Evolutionary conservation across 1,140 invertebrate genomes (phyloP).

Genomic region (Cotesia glomerata): DNA sequence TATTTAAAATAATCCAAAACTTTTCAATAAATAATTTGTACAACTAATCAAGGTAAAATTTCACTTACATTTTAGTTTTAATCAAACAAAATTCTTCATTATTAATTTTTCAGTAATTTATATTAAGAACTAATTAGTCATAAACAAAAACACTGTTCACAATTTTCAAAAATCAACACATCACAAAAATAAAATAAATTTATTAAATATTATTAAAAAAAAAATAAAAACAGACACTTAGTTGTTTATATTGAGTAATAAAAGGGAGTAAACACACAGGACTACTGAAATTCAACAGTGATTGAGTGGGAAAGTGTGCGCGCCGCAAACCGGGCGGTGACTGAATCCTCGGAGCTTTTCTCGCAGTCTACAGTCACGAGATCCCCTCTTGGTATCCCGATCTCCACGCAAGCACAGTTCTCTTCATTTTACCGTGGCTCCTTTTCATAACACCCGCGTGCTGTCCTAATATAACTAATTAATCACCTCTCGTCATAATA

Average conservation of each 20-base stretch:
- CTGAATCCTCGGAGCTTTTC: slow-evolving; percentile 51
- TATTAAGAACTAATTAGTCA: neutral
- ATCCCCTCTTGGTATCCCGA: slow-evolving; percentile 3
- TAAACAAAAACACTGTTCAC: neutral
- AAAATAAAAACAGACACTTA: neutral
- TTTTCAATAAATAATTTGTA: no score
- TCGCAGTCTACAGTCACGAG: slow-evolving; percentile 22
- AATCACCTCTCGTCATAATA: neutral
- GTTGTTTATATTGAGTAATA: neutral
- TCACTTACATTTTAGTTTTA: neutral
- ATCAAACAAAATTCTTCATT: neutral
- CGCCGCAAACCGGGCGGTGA: slow-evolving; percentile 62
- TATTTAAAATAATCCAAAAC: no score
- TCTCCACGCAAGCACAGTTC: neutral
- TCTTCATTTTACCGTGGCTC: neutral
- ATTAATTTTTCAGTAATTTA: neutral
- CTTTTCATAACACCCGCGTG: no score
- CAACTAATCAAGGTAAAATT: no score
- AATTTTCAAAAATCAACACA: neutral
- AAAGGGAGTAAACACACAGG: neutral
- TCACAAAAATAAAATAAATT: neutral
- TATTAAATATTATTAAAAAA: neutral
- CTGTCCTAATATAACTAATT: no score
- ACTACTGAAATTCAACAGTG: slow-evolving; percentile 32
- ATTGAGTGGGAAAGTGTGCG: slow-evolving; percentile 47